These are phyloP conservation scores for Drosophila algonquin DNA, from an alignment of 2,888 invertebrate genomes.

Conservation along the genomic window DNA sequence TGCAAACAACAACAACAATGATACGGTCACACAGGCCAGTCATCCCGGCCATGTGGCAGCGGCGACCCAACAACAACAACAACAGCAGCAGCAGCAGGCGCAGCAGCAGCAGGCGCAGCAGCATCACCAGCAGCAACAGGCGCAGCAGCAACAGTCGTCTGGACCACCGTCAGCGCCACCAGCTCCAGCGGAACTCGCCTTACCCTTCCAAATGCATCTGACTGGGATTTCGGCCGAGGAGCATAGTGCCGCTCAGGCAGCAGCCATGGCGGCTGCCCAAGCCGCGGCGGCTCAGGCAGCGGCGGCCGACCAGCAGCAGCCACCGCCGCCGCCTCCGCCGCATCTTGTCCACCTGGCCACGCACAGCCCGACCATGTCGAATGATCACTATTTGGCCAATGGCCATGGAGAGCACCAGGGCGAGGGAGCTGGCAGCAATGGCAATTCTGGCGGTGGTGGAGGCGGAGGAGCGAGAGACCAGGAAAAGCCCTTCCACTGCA, in stretches of 20 bases:
- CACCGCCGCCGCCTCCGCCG: slow-evolving; percentile 54
- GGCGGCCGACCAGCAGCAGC: slow-evolving; percentile 75
- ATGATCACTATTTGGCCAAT: slow-evolving; percentile 72
- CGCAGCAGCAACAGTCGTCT: slow-evolving; percentile 76
- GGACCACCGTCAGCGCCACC: slow-evolving; percentile 61
- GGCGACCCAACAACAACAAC: slow-evolving; percentile 58
- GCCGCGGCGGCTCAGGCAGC: slow-evolving; percentile 83
- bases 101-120: slow-evolving; percentile 65
- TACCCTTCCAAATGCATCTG: slow-evolving; percentile 82
- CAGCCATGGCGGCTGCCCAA: slow-evolving; percentile 83
- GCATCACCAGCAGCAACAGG: slow-evolving; percentile 63
- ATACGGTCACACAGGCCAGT: slow-evolving; percentile 73
- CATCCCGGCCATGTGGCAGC: slow-evolving; percentile 68
- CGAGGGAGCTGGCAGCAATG: slow-evolving; percentile 63
- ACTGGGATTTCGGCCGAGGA: slow-evolving; percentile 80
- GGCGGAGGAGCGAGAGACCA: slow-evolving; percentile 67
- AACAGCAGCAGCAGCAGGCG: slow-evolving; percentile 69
- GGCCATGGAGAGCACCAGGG: slow-evolving; percentile 69
- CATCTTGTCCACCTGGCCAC: slow-evolving; percentile 79
- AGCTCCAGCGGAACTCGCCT: slow-evolving; percentile 80
- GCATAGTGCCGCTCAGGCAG: slow-evolving; percentile 82
- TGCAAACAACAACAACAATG: slow-evolving; percentile 76
- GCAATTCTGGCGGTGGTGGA: slow-evolving; percentile 50
- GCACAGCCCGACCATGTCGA: slow-evolving; percentile 74
- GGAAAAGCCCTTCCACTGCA: slow-evolving; percentile 84